Conservation (phyloP, 2,113 vertebrate genomes). For the Athene cunicularia region DNA sequence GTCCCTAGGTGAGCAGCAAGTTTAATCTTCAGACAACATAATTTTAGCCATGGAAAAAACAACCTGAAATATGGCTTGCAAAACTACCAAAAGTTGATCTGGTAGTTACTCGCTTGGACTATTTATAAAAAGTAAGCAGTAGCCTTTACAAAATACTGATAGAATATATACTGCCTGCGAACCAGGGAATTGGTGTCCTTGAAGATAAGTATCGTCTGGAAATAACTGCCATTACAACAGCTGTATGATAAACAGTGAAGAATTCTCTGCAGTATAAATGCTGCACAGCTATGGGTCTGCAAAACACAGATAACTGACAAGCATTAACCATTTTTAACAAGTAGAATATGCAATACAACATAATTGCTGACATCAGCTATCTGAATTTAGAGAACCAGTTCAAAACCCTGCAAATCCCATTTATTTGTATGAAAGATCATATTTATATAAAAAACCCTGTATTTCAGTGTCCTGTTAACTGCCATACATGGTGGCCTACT, state of each 20-base stretch:
- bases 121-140: not conserved
- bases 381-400: not conserved
- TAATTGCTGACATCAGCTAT: not conserved
- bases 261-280: not conserved
- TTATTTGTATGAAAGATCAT: not conserved
- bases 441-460: not conserved
- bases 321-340: not conserved
- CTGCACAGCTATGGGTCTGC: not conserved
- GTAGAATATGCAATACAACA: not conserved
- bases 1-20: not conserved
- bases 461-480: not conserved
- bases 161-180: not conserved
- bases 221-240: not conserved
- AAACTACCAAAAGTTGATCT: not conserved
- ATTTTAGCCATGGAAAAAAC: not conserved
- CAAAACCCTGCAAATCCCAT: not conserved
- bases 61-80: not conserved
- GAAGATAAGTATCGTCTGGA: not conserved
- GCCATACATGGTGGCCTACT: not conserved
- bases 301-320: conserved; percentile 10
- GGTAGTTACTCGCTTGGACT: not conserved
- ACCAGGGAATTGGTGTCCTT: not conserved
- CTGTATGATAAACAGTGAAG: not conserved
- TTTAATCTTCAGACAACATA: not conserved
- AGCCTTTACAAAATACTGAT: conserved; percentile 3